Base-by-base conservation (phyloP, 2,888 invertebrate genomes). In the Eulithis testata region DNA sequence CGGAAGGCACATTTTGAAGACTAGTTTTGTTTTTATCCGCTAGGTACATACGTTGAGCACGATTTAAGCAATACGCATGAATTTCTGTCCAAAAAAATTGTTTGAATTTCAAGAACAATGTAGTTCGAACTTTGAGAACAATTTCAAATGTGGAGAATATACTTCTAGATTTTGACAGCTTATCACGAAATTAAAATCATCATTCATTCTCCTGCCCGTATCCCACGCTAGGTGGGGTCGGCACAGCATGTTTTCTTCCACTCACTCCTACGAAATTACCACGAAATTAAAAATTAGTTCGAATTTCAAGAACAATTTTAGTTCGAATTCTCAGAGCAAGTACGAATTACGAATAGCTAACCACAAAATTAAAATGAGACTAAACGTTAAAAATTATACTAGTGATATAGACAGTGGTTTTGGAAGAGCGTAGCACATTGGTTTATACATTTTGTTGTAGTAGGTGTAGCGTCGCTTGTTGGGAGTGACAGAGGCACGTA, bases 401-500 rank as follows among this genome's bases (percentile, higher is more conserved):
- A 91, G 84, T 0, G 92, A 91, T 7, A 91, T 76, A 9, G 75
- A 80, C 63, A 92, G 74, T 0, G 91, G 91, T 8, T 79, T 76
- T n/a, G 91, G 90, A 72, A 90, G 78, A 55, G 80, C 76, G 78
- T 91, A 92, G 75, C 85, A 81, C 76, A 92, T 83, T 11, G 92
- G 93, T 68, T 84, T 86, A 83, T 82, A 93, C 85, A 93, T 82
- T 77, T 88, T 87, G 76, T 89, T 89, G 86, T 93, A 93, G 84
- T 93, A 93, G 47, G 93, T 93, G 86, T 92, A 93, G 69, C 93
- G 89, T 1, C 92, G 89, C 69, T 81, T 81, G 83, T 83, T 81
- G 65, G 91, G 91, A 12, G 90, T 89, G 56, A 90, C 90, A 3
- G 89, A 89, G 40, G 82, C 77, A 2, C 84, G 80, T 69, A 87